Evolutionary conservation across 2,797 vertebrate genomes (phyloP).

Genomic region (Chloroceryle amazona): DNA sequence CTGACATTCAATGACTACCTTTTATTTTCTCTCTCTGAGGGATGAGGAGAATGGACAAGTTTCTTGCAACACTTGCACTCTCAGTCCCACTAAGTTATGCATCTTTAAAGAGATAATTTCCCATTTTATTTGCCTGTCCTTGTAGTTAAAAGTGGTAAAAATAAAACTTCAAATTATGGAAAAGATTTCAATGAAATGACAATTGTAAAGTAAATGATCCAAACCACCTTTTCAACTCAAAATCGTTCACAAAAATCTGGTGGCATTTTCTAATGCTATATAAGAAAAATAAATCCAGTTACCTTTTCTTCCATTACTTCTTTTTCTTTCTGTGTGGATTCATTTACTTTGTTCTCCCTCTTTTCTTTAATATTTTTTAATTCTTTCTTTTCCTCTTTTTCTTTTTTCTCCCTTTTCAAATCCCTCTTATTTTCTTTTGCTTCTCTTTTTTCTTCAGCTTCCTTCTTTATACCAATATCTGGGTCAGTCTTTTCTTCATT

Average conservation of each 20-base stretch:
- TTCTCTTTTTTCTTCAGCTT: conserved; percentile 86
- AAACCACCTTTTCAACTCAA: conserved; percentile 5
- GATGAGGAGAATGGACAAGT: conserved; percentile 11
- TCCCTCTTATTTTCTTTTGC: conserved; percentile 88
- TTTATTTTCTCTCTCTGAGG: background rate
- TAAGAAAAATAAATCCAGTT: conserved; percentile 54
- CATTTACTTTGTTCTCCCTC: conserved; percentile 86
- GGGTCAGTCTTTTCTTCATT: conserved; percentile 82
- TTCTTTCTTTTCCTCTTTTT: conserved; percentile 88
- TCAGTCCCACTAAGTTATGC: background rate
- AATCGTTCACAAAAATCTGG: background rate
- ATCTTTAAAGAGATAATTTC: background rate
- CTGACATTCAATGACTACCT: background rate
- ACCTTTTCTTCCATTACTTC: conserved; percentile 89
- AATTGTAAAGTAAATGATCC: background rate
- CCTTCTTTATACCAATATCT: conserved; percentile 85
- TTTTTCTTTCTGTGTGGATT: conserved; percentile 86
- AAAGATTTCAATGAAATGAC: background rate
- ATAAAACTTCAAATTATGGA: background rate
- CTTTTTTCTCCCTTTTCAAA: conserved; percentile 88
- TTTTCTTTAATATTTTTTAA: conserved; percentile 89
- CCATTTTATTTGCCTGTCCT: background rate
- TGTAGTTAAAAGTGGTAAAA: conserved; percentile 11
- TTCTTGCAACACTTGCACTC: background rate
- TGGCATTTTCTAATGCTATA: conserved; percentile 34